Base-by-base conservation (phyloP, 1,140 invertebrate genomes). In the Solenopsis invicta region DNA sequence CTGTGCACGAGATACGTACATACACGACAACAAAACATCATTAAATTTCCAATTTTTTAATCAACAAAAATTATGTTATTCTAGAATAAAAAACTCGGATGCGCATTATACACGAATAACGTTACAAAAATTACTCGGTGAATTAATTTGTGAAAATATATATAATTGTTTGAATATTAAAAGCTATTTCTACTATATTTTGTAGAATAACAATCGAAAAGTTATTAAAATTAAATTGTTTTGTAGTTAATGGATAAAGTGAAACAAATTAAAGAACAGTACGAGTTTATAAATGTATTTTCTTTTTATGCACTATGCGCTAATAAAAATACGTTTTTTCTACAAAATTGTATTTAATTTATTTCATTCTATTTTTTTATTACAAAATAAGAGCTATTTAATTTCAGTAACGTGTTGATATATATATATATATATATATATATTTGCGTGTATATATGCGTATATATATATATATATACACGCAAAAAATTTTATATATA, bases 21-120 rank as follows among this genome's bases (percentile, higher is more conserved):
- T 24, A 12, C 41, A 59, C 18, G 37, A 48, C 12, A 41, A 61
- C 1, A 2, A 59, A 34, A 67, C 37, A 52, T 56, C 16, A 61
- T 71, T 48, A 61, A 74, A 84, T 84, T 82, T 34, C 24, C 24
- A 72, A 72, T 82, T 29, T 29, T 29, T 29, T 81, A 84, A 24
- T 74, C 67, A 61, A 54, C 54, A 56, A 84, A 84, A 61, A 13
- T 84, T 56, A 41, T 52, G 29, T n/a, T 13, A 21, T 21, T 74
- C 54, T 34, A 74, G 18, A 41, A 21, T 61, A 12, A 64, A 56
- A 56, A 12, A 10, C 6, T 81, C 34, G 1, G 13, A 45, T 4
- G 21, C 37, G 37, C 24, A 6, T 34, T 82, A 48, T 4, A 29
- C 18, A 12, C 29, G 41, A 74, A 72, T 21, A 48, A 18, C 13